A percentile compares a stretch with the other conserved stretches of the same genome.
These are phyloP conservation scores for Crotalus helleri DNA, from an alignment of 2,113 vertebrate genomes.

Conservation along the genomic window DNA sequence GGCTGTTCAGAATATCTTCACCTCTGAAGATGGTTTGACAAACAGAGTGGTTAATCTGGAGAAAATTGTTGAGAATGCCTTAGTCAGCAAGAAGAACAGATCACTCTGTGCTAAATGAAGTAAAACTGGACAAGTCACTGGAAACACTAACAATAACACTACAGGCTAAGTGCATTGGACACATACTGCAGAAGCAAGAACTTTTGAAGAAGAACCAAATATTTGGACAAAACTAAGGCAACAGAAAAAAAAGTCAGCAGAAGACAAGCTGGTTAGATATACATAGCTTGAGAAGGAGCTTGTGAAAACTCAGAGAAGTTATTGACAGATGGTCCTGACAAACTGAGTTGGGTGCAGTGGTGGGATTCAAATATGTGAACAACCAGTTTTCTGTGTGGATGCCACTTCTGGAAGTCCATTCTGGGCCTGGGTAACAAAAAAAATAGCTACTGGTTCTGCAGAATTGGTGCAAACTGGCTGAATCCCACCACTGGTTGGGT, in stretches of 20 bases:
- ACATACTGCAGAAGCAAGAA: background rate
- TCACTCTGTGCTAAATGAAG: background rate
- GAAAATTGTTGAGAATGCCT: background rate
- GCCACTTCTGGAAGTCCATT: too few relatives aligned
- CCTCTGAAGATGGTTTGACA: background rate
- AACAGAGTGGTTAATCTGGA: background rate
- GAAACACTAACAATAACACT: background rate
- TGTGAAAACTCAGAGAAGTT: background rate
- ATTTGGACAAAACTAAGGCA: background rate
- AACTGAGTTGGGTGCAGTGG: background rate
- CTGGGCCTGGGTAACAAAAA: too few relatives aligned
- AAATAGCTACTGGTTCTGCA: too few relatives aligned
- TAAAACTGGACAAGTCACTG: background rate
- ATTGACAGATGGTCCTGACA: background rate
- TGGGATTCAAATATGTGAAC: too few relatives aligned
- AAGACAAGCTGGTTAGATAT: background rate
- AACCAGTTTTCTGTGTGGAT: too few relatives aligned
- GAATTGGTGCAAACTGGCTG: too few relatives aligned
- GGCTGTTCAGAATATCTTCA: background rate
- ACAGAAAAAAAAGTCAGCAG: background rate
- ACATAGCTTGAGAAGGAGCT: background rate
- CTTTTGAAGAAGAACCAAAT: background rate
- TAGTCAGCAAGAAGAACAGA: background rate
- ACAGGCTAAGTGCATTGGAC: background rate
- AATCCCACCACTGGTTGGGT: background rate